These are phyloP conservation scores for Drosophila mayaguana DNA, from an alignment of 2,888 invertebrate genomes.

Conservation along the genomic window DNA sequence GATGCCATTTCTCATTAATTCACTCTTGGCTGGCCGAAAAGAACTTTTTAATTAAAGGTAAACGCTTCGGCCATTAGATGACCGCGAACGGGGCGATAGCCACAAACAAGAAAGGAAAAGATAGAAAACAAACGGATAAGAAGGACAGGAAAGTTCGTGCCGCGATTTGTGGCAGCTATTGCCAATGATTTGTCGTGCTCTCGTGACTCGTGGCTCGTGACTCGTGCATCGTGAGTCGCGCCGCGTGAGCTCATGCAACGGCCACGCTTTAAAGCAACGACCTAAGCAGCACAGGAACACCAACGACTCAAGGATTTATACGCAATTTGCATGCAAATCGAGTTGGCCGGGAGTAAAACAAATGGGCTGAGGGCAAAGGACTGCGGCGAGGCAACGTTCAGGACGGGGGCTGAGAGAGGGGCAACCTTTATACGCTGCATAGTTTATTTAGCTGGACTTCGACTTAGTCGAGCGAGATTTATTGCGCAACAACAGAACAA, in stretches of 20 bases:
- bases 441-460: conserved; percentile 20
- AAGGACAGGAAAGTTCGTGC: conserved; percentile 10
- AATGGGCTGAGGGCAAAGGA: not conserved
- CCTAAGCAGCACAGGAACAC: conserved; percentile 1
- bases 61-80: conserved; percentile 43
- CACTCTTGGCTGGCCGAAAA: conserved; percentile 15
- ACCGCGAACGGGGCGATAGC: conserved; percentile 15
- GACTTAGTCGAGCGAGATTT: conserved; percentile 42
- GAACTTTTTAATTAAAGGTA: conserved; percentile 62
- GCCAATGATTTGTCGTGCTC: conserved; percentile 10
- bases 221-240: not conserved
- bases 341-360: conserved; percentile 22
- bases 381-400: too few relatives aligned
- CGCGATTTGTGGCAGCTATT: conserved; percentile 13
- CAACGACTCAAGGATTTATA: conserved; percentile 65
- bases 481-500: conserved; percentile 31
- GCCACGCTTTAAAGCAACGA: not conserved
- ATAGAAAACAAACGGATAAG: too few relatives aligned
- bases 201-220: not conserved
- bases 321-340: conserved; percentile 71
- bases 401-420: too few relatives aligned
- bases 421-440: not conserved
- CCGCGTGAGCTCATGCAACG: conserved; percentile 7
- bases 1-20: conserved; percentile 8
- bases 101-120: not conserved